Evolutionary conservation across 2,888 invertebrate genomes (phyloP).

Genomic region (Gisinianus flammeolus): DNA sequence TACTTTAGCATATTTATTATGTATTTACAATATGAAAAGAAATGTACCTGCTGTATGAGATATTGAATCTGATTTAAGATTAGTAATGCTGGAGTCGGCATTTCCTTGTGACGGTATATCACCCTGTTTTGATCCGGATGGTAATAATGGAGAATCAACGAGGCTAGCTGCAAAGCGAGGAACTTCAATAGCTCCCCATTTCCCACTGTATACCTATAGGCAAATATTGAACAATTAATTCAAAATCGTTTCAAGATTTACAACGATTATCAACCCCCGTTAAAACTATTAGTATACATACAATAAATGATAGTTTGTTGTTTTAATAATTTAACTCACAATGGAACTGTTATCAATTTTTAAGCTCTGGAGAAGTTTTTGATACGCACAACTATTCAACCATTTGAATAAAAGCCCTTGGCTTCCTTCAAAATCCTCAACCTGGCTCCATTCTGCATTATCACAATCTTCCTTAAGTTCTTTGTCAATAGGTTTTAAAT

Average conservation of each 20-base stretch:
- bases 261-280: too few relatives aligned
- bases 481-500: slow-evolving; percentile 45
- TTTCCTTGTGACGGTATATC: neutral
- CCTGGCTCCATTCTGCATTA: slow-evolving; percentile 44
- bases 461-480: slow-evolving; percentile 38
- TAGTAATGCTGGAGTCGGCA: neutral
- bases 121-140: slow-evolving; percentile 16
- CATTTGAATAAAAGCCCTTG: slow-evolving; percentile 54
- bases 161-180: slow-evolving; percentile 57
- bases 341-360: slow-evolving; percentile 53
- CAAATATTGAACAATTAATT: too few relatives aligned
- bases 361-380: slow-evolving; percentile 49
- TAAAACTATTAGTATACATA: too few relatives aligned
- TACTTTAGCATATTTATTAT: neutral
- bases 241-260: slow-evolving; percentile 1
- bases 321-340: slow-evolving; percentile 50
- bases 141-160: slow-evolving; percentile 51
- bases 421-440: slow-evolving; percentile 57
- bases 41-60: neutral
- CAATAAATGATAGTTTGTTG: too few relatives aligned
- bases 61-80: neutral
- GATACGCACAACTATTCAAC: slow-evolving; percentile 49
- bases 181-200: slow-evolving; percentile 56
- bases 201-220: slow-evolving; percentile 50
- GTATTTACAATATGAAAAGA: neutral